Conservation (phyloP, 64 coral and sea anemone species). For the Montipora sp. region DNA sequence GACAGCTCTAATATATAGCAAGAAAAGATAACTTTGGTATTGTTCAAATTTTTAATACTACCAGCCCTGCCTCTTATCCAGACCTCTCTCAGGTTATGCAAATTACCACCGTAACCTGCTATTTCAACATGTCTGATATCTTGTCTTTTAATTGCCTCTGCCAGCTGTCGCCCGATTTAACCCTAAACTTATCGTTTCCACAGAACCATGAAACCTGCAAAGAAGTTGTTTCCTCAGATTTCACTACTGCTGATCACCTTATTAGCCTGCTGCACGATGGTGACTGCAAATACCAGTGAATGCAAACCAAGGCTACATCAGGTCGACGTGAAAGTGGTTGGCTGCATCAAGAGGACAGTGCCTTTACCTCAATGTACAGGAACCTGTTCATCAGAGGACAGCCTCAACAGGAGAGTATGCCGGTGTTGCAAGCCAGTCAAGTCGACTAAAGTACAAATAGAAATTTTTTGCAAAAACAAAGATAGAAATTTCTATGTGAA, state of each 20-base stretch:
- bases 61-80: no score
- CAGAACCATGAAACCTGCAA: not conserved
- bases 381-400: conserved; percentile 41
- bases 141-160: no score
- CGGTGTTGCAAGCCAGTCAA: conserved; percentile 68
- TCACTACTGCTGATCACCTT: not conserved
- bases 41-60: no score
- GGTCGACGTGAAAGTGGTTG: conserved; percentile 13
- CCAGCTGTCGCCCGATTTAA: no score
- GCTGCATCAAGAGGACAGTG: conserved; percentile 25
- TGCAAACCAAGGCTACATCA: conserved; percentile 13
- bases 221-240: not conserved
- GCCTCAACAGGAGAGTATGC: conserved; percentile 16
- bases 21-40: no score
- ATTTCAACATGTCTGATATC: no score
- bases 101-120: no score
- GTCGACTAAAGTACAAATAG: conserved; percentile 13
- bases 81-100: no score
- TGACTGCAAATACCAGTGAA: not conserved
- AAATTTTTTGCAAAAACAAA: conserved; percentile 37
- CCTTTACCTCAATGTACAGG: conserved; percentile 55
- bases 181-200: not conserved
- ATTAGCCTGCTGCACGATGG: not conserved
- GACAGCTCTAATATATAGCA: no score
- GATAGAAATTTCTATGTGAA: not conserved